A percentile compares a stretch with the other conserved stretches of the same genome.
phyloP scores from a whole-genome alignment of 2,888 invertebrate species.

The Tenthredo scrophulariae region DNA sequence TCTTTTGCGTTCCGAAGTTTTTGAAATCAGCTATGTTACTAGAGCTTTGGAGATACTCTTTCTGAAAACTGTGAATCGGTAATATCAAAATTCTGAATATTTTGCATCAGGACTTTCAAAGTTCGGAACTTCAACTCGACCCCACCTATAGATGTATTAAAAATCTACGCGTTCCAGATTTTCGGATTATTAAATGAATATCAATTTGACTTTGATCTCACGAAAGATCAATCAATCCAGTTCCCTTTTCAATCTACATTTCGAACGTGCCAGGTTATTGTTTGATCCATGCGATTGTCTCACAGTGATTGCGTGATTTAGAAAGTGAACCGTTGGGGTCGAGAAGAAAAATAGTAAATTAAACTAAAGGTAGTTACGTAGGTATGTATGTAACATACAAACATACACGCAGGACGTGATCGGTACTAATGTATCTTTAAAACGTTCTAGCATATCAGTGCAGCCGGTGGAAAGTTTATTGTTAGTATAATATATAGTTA shows the following conservation, averaged over 20 bases:
- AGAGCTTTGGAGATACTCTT: no score
- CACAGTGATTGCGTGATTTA: constrained; percentile 41
- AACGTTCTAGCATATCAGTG: constrained; percentile 8
- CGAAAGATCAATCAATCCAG: no score
- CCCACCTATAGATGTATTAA: no score
- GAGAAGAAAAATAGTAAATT: constrained; percentile 8
- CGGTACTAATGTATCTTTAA: constrained; percentile 16
- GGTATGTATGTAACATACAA: neutral
- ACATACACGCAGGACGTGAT: neutral
- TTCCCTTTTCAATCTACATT: neutral
- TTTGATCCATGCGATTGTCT: constrained; percentile 37
- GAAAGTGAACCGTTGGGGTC: constrained; percentile 14
- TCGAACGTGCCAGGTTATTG: constrained; percentile 35
- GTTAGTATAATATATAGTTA: neutral
- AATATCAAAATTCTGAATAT: no score
- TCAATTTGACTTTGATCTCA: neutral
- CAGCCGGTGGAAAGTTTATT: neutral
- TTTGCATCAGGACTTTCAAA: no score
- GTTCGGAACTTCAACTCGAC: no score
- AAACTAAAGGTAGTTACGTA: neutral
- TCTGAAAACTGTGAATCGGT: no score
- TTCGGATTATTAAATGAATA: neutral
- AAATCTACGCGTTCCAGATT: neutral
- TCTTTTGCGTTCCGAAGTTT: no score
- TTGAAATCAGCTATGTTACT: no score